phyloP scores from a whole-genome alignment of 1,140 invertebrate species.

The Drosophila setifemur region DNA sequence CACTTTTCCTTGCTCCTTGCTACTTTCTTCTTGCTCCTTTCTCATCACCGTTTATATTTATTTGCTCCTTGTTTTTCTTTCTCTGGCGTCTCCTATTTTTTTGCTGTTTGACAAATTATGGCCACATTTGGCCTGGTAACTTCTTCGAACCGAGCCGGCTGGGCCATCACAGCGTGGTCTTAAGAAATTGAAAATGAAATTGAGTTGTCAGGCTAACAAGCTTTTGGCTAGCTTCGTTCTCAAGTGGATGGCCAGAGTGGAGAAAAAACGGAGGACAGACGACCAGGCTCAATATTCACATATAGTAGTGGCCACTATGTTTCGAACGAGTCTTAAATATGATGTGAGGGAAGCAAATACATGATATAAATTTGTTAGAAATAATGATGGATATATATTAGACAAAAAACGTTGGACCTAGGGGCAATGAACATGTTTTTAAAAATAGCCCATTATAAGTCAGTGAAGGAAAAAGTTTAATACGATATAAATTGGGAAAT shows the following conservation, averaged over 20 bases:
- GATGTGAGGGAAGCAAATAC: not conserved
- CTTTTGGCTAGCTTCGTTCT: slow-evolving; percentile 43
- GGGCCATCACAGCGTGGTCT: slow-evolving; percentile 23
- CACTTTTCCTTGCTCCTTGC: not conserved
- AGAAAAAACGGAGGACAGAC: not conserved
- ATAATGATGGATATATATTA: not conserved
- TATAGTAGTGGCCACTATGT: not conserved
- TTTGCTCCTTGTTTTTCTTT: slow-evolving; percentile 21
- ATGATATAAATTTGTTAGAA: not conserved
- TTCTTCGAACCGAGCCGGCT: slow-evolving; percentile 7
- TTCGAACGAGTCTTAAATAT: slow-evolving; percentile 2
- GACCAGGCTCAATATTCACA: slow-evolving; percentile 18
- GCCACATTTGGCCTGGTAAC: slow-evolving; percentile 54
- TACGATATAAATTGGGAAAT: too few species aligned
- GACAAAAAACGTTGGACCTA: too few species aligned
- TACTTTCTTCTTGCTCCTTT: not conserved
- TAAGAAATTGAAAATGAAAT: slow-evolving; percentile 73
- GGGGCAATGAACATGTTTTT: too few species aligned
- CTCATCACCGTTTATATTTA: slow-evolving; percentile 28
- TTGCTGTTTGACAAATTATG: slow-evolving; percentile 72
- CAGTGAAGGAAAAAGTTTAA: too few species aligned
- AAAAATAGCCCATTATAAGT: too few species aligned
- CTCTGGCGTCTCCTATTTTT: slow-evolving; percentile 11
- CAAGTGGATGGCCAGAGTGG: slow-evolving; percentile 37
- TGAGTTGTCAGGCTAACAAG: slow-evolving; percentile 71